Percentiles rank a stretch among this genome's conserved stretches.
phyloP scores from a whole-genome alignment of 2,797 vertebrate genomes.

The Falco biarmicus region DNA sequence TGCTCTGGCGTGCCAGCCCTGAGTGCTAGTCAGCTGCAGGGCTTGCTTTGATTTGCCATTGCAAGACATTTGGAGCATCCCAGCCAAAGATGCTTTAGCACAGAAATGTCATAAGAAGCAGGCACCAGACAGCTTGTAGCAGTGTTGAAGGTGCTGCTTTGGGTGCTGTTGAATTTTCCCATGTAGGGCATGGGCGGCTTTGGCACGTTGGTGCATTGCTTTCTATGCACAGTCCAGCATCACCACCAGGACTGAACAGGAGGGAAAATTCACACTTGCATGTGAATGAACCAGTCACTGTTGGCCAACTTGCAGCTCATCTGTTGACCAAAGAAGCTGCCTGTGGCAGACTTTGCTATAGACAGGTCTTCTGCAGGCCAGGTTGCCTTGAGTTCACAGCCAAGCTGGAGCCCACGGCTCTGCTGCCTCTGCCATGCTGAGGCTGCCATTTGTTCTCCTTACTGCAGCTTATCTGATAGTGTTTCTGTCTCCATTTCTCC shows the following conservation, averaged over 20 bases:
- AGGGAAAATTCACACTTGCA: not conserved
- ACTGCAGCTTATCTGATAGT: not conserved
- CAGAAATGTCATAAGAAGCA: rapidly evolving
- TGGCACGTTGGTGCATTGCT: not conserved
- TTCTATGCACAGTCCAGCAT: not conserved
- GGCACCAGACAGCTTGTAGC: not conserved
- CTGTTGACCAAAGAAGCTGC: not conserved
- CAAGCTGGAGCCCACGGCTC: not conserved
- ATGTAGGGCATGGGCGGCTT: not conserved
- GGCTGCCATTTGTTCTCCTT: not conserved
- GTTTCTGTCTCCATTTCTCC: not conserved
- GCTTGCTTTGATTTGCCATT: not conserved
- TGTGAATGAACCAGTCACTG: not conserved
- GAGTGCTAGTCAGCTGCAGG: not conserved
- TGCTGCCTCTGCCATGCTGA: not conserved
- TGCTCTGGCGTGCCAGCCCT: not conserved
- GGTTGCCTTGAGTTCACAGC: not conserved
- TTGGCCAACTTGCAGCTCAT: not conserved
- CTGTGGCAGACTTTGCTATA: not conserved
- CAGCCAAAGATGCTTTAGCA: not conserved
- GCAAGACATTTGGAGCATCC: not conserved
- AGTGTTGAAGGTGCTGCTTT: rapidly evolving
- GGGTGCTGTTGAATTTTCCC: not conserved
- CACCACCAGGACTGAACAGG: not conserved
- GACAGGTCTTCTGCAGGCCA: not conserved